A percentile compares a stretch with the other conserved stretches of the same genome.
phyloP scores from a whole-genome alignment of 2,113 vertebrate genomes.

The Nothocercus nigrocapillus region DNA sequence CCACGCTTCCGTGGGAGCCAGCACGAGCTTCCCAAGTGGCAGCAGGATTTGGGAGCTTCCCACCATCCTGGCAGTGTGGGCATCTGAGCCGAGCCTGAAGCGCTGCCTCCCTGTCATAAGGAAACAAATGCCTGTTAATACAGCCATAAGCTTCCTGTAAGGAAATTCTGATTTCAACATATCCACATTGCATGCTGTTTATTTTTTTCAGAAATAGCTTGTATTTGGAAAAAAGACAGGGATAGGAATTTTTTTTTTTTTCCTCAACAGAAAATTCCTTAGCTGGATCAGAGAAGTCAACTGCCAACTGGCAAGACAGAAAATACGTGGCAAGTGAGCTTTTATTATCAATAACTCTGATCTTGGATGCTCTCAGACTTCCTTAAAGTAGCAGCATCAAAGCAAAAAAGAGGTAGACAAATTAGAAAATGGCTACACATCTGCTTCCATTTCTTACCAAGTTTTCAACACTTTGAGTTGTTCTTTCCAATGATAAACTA shows the following conservation, averaged over 20 bases:
- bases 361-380: neutral
- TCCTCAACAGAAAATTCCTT: neutral
- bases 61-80: too few species aligned
- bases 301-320: neutral
- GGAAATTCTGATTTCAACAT: neutral
- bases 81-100: too few species aligned
- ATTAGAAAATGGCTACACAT: neutral
- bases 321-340: neutral
- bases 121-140: neutral
- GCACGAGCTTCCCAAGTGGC: too few species aligned
- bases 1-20: too few species aligned
- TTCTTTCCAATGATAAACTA: rapidly evolving
- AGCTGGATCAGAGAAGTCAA: neutral
- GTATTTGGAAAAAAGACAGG: neutral
- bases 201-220: neutral
- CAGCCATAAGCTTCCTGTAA: neutral
- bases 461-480: neutral
- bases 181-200: neutral
- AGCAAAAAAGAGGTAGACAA: neutral
- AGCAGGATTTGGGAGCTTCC: too few species aligned
- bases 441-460: neutral
- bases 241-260: neutral
- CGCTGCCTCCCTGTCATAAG: neutral
- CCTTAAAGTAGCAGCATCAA: neutral
- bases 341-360: neutral